Percentiles rank a stretch among this genome's conserved stretches.
phyloP scores from a whole-genome alignment of 1,140 invertebrate species.

The Neelides sp. region DNA sequence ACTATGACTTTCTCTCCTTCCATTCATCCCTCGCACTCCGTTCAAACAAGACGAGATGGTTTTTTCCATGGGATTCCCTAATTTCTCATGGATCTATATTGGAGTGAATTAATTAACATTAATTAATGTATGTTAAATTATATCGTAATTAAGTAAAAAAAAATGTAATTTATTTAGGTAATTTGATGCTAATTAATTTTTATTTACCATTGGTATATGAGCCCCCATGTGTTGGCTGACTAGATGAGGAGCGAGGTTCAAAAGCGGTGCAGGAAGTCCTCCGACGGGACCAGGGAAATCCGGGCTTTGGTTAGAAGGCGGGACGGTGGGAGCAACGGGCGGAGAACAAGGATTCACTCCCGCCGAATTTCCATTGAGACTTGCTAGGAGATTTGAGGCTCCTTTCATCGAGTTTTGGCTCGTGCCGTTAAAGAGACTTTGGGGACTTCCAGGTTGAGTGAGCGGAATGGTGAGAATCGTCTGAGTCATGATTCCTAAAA shows the following conservation, averaged over 20 bases:
- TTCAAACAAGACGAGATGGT: neutral
- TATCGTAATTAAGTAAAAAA: too few species aligned
- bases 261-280: constrained; percentile 9
- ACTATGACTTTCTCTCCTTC: neutral
- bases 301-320: constrained; percentile 17
- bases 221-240: constrained; percentile 30
- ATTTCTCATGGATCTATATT: too few species aligned
- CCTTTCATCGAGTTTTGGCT: constrained; percentile 7
- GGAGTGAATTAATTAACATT: too few species aligned
- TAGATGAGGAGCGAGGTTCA: constrained; percentile 28
- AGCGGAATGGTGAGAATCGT: constrained; percentile 87
- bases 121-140: too few species aligned
- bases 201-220: constrained; percentile 26
- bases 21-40: neutral
- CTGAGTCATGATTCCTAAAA: constrained; percentile 74
- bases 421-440: constrained; percentile 57
- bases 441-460: constrained; percentile 61
- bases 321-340: constrained; percentile 19
- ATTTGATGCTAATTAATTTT: too few species aligned
- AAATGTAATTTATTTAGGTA: too few species aligned
- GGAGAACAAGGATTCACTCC: constrained; percentile 24
- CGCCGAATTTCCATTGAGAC: neutral
- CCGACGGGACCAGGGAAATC: constrained; percentile 17
- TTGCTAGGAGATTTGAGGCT: constrained; percentile 3
- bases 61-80: too few species aligned